Conservation (phyloP, 2,113 vertebrate genomes). For the Saimiri boliviensis region DNA sequence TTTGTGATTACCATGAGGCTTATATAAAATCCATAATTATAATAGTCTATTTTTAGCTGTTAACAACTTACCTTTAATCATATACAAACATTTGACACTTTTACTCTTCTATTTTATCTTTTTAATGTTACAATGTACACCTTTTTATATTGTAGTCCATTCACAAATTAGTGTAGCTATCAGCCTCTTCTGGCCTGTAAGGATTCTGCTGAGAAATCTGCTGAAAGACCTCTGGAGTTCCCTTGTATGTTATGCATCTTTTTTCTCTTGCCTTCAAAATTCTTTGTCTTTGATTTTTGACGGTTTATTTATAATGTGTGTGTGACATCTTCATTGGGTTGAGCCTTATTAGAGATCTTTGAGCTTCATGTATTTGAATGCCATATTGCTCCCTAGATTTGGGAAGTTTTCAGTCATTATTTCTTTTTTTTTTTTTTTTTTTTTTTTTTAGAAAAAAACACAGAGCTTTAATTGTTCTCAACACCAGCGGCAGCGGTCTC, state of each 20-base stretch:
- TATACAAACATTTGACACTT: not conserved
- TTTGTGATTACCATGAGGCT: not conserved
- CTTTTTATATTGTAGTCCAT: not conserved
- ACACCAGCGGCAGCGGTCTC: too few species aligned
- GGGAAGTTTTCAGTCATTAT: not conserved
- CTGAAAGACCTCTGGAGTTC: not conserved
- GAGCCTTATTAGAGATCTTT: not conserved
- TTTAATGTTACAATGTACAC: not conserved
- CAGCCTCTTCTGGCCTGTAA: not conserved
- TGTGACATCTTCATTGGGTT: not conserved
- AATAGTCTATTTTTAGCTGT: not conserved
- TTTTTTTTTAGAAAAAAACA: too few species aligned
- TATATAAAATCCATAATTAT: not conserved
- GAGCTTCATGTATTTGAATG: not conserved
- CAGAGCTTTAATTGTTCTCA: too few species aligned
- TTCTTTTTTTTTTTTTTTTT: too few species aligned
- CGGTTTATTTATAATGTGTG: not conserved
- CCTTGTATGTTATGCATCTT: not conserved
- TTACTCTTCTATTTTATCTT: not conserved
- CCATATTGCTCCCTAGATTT: not conserved
- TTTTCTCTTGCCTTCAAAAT: not conserved
- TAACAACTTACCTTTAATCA: not conserved
- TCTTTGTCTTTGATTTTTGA: not conserved
- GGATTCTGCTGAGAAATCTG: not conserved
- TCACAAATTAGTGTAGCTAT: not conserved